Evolutionary conservation across 2,113 vertebrate genomes (phyloP), one percentile per base, ranked within the genome.

Genomic region (Oryzias curvinotus): DNA sequence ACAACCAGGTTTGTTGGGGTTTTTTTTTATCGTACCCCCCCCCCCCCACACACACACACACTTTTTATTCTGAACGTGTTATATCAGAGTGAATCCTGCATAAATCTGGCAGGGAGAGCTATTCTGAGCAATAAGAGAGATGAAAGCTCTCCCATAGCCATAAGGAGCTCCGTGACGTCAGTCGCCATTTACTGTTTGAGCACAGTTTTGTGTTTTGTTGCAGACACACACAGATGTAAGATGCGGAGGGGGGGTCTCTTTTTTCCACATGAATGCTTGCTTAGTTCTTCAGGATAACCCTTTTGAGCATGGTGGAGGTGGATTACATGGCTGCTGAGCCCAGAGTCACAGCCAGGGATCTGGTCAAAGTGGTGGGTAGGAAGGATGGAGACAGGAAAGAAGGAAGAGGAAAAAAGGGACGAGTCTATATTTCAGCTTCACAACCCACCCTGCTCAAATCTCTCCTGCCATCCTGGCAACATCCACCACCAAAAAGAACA

Each of bases 261-360:
- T 36, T 79, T 81, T 88, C 77, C 77, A 78, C 80, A 83, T 88
- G 88, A 85, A 86, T 72, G 84, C 78, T 63, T 58, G 75, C 70
- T 62, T 68, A 85, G 83, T 83, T 85, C 84, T 79, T 85, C 82
- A 83, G 81, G 82, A 88, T 81, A 83, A 83, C 77, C 83, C 81
- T 85, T 85, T 83, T 81, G 80, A 88, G 78, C 77, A 80, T 83
- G 80, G 75, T 78, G 84, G 83, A 82, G 82, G 85, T 88, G 78
- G 75, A 85, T 86, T 70, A 89, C 81, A 87, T 86, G 80, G 84
- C 82, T 80, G 69, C 73, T 86, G 83, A 88, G 69, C 70, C 71
- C 78, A 84, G 78, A 85, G 71, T 85, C 66, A 69, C 75, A 87
- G 74, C 68, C 73, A 80, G 75, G 70, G 55, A 87, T 85, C 59